These are phyloP conservation scores for Dryococelus australis DNA, from an alignment of 2,888 invertebrate species.

Conservation along the genomic window DNA sequence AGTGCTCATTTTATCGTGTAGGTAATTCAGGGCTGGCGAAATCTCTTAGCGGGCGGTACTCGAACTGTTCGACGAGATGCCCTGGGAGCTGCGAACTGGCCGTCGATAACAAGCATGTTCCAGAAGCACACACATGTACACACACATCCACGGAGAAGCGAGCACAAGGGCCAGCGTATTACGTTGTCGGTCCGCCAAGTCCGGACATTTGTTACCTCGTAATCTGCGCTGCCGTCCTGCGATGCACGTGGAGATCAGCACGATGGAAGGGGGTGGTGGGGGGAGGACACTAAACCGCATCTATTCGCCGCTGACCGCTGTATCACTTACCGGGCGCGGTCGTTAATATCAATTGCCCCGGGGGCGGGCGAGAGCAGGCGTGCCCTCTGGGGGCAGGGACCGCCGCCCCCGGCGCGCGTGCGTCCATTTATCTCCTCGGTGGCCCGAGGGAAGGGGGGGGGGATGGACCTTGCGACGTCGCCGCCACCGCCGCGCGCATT, in stretches of 20 bases:
- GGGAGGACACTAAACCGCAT: neutral
- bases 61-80: too few species aligned
- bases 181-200: neutral
- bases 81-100: too few species aligned
- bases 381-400: neutral
- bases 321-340: slow-evolving; percentile 40
- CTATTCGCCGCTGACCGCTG: slow-evolving; percentile 38
- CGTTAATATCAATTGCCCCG: slow-evolving; percentile 45
- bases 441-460: neutral
- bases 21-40: too few species aligned
- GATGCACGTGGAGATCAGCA: neutral
- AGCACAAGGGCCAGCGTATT: neutral
- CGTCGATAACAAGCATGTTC: neutral
- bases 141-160: neutral
- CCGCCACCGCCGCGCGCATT: too few species aligned
- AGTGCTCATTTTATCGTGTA: too few species aligned
- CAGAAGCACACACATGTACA: neutral
- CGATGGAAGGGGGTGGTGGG: neutral
- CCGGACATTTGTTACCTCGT: slow-evolving; percentile 10
- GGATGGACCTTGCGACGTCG: too few species aligned
- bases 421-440: neutral
- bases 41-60: too few species aligned
- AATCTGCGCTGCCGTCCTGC: neutral
- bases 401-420: neutral
- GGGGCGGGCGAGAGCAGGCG: neutral